Evolutionary conservation across 2,113 vertebrate genomes (phyloP), one percentile per base, ranked within the genome.

Genomic region (Sceloporus tristichus): DNA sequence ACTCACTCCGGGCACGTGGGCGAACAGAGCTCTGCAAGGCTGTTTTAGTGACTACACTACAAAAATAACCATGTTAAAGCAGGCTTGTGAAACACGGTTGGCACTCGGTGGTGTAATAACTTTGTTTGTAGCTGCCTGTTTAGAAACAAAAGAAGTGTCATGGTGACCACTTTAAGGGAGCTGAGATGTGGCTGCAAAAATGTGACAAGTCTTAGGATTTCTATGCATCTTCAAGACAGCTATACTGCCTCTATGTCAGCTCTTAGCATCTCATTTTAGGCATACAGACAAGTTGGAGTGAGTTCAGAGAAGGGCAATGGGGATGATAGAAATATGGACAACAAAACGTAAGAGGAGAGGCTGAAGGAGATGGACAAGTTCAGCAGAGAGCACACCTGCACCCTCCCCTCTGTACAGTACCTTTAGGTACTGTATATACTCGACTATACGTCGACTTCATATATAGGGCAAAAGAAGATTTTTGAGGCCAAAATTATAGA

Each of bases 11-110:
- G 92, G 91, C 85, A 91, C 88, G 94, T 94, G 93, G 95, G 94
- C 84, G 92, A 93, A 93, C 90, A 93, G 89, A 94, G 87, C 91
- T 93, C 87, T 95, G 93, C 93, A 91, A 93, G 94, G 94, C 91
- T 95, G 94, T 94, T 95, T 96, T 94, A 95, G 94, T 94, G 95
- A 93, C 91, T 94, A 11, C 79, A 90, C 93, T 94, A 95, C 94
- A 91, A 92, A 96, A 96, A 96, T 95, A 96, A 54, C 95, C 92
- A 71, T 84, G 90, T 92, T 86, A 34, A 82, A 95, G 91, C 89
- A 40, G 4, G 89, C 89, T 88, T 92, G 94, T 93, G 93, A 94
- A 95, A 92, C 92, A 66, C 25, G 18, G 89, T 90, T 93, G 95
- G 91, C 91, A 80, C 82, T 94, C 92, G 90, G 79, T 71, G 29